Conservation (phyloP, 2,888 invertebrate species). For the Lumbricus terrestris region DNA sequence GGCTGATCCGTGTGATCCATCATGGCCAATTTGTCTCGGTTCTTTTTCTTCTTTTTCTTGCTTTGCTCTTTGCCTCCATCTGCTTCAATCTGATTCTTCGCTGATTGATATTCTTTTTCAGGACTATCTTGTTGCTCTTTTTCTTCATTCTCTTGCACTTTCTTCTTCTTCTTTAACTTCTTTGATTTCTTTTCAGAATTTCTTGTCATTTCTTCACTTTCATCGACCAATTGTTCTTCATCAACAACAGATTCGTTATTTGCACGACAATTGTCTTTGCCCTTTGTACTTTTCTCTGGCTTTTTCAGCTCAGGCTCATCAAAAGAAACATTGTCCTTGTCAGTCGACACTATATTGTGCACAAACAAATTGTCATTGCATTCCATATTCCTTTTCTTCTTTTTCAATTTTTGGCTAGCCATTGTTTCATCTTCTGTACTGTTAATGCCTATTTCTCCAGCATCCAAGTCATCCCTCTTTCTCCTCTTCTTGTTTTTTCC, state of each 20-base stretch:
- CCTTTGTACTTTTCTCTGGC: background rate
- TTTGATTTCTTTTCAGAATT: conserved; percentile 14
- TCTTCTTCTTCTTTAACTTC: conserved; percentile 11
- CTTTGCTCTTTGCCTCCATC: background rate
- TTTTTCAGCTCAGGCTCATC: background rate
- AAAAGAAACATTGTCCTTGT: background rate
- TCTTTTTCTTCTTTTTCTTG: conserved; percentile 6
- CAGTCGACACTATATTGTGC: background rate
- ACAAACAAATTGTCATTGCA: background rate
- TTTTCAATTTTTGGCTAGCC: background rate
- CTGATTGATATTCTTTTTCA: background rate
- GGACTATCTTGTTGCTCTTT: background rate
- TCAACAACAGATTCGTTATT: background rate
- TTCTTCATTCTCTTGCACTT: background rate
- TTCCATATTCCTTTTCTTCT: conserved; percentile 23
- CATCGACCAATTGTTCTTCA: background rate
- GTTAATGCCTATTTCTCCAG: background rate
- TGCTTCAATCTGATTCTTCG: background rate
- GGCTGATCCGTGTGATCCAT: background rate
- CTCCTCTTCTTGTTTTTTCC: background rate
- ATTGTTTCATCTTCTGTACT: background rate
- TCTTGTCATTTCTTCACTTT: background rate
- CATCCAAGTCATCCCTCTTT: background rate
- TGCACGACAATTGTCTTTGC: background rate
- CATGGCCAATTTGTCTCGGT: background rate